phyloP scores from a whole-genome alignment of 2,113 vertebrate species.

The Chunga burmeisteri region DNA sequence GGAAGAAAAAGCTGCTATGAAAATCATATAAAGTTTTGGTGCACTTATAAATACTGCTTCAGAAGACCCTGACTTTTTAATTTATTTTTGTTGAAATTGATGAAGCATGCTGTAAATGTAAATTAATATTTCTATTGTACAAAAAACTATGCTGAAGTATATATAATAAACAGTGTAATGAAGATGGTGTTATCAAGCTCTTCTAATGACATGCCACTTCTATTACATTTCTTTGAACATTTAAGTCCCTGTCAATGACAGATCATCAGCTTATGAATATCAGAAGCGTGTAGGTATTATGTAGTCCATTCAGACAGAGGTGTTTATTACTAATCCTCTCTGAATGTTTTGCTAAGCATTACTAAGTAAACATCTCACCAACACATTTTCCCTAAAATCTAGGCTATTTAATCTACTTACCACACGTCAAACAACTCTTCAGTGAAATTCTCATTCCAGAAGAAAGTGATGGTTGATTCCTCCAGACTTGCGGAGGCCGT shows the following conservation, averaged over 20 bases:
- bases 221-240: neutral
- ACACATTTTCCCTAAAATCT: neutral
- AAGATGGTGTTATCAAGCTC: neutral
- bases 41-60: neutral
- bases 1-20: neutral
- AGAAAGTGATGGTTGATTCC: neutral
- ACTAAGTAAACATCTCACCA: neutral
- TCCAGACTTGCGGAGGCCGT: accelerated
- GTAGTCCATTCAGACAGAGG: neutral
- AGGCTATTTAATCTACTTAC: neutral
- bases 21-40: neutral
- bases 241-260: neutral
- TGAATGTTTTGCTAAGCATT: neutral
- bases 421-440: neutral
- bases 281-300: neutral
- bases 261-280: neutral
- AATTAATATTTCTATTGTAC: neutral
- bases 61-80: neutral
- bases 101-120: neutral
- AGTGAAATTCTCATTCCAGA: neutral
- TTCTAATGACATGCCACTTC: neutral
- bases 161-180: neutral
- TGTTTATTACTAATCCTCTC: neutral
- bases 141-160: neutral
- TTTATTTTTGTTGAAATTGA: neutral